Base-by-base conservation (phyloP, 2,113 vertebrate genomes). In the Cnemophilus loriae region DNA sequence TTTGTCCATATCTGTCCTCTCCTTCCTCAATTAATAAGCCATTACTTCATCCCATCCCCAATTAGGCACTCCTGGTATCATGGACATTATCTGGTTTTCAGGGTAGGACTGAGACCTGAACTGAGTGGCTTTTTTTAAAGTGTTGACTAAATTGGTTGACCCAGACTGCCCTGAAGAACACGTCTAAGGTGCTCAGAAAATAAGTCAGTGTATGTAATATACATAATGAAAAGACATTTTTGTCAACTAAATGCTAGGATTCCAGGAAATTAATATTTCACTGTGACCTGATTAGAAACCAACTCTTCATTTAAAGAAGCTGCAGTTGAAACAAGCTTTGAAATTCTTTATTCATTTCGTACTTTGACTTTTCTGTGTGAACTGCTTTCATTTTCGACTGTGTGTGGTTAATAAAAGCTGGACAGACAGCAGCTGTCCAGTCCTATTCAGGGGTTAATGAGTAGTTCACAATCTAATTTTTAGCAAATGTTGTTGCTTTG, bases 261-360 rank as follows among this genome's bases (percentile, higher is more conserved):
- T 95, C 46, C 84, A 95, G 80, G 87, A 97, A 96, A 92, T 91
- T 18, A 96, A 87, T 93, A 79, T 87, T 94, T 94, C 70, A 17
- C 41, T 57, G 37, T 71, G 74, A 89, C 70, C 65, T 89, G 87
- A 95, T 95, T 96, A 91, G 76, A 95, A 93, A 84, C 56, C 69
- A 90, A 14, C 61, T 32, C 71, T 57, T 91, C 64, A 82, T 95
- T 95, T 91, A 76, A 93, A 65, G 41, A 65, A 61, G 63, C 60
- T 93, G 46, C 53, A 76, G 49, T 82, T 89, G 86, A 91, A 94
- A 82, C 41, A 61, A 78, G 73, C 60, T 89, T 93, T 95, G 89
- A 89, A 84, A 84, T 57, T 44, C 41, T 49, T 49, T 49, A 56
- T 49, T 49, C 8, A 41, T 68, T 60, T 61, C n/a, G 32, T 92